These are phyloP conservation scores for Pteruthius melanotis DNA, from an alignment of 2,113 vertebrate genomes.

Conservation along the genomic window DNA sequence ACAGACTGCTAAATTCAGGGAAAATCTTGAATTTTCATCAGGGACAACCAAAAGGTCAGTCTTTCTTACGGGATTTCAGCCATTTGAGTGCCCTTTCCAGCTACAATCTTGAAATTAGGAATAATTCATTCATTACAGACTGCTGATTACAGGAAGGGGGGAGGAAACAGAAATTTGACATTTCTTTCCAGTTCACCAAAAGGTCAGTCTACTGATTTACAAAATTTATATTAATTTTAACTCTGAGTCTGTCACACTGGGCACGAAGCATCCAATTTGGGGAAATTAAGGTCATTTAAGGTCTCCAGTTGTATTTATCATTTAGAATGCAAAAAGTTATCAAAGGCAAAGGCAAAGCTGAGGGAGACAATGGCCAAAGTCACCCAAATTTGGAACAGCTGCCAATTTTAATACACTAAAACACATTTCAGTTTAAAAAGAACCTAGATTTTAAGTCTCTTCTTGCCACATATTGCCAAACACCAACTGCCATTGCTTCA, in stretches of 20 bases:
- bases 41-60: conserved; percentile 39
- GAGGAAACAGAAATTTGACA: conserved; percentile 33
- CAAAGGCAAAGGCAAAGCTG: not conserved
- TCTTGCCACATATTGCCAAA: not conserved
- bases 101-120: conserved; percentile 52
- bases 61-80: conserved; percentile 52
- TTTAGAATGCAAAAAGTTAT: not conserved
- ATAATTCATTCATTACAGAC: conserved; percentile 61
- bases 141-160: not conserved
- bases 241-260: conserved; percentile 34
- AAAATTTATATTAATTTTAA: conserved; percentile 60
- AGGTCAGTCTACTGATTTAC: conserved; percentile 61
- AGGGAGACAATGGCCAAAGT: not conserved
- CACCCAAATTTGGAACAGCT: not conserved
- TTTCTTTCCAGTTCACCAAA: conserved; percentile 66
- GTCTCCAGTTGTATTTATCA: conserved; percentile 25
- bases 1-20: not conserved
- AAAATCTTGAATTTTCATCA: conserved; percentile 43
- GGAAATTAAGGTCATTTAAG: conserved; percentile 48
- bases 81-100: conserved; percentile 52
- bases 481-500: not conserved
- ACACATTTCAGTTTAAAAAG: not conserved
- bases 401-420: not conserved
- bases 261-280: conserved; percentile 7
- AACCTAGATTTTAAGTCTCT: not conserved